Base-by-base conservation (phyloP, 2,888 invertebrate genomes). In the Sphecodes monilicornis region DNA sequence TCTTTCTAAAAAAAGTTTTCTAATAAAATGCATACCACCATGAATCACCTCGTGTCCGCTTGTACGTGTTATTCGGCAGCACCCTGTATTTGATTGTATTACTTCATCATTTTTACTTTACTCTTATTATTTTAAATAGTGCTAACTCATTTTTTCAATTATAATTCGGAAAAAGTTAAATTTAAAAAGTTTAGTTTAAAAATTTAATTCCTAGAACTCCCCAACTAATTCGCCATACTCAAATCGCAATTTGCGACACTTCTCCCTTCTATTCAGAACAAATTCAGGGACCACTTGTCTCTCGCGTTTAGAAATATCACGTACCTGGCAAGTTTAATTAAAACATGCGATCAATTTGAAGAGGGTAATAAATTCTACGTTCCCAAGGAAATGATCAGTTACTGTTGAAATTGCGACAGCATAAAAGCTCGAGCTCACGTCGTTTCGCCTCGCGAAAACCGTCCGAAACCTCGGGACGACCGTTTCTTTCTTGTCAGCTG, bases 291-390 rank as follows among this genome's bases (percentile, higher is more conserved):
- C 50, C 50, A 10, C 22, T 50, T 50, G 50, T 10, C 50, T 50
- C 66, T 26, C 11, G 26, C 3, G 13, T 57, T 5, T 16, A 16
- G 60, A 60, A 64, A 43, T 64, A 60, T 64, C 32, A 64, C 18
- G 41, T 22, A 5, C 29, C 6, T 41, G 11, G 29, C 13, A 16
- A n/a, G 43, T 43, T 57, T 70, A 77, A 77, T 77, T 57, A 77
- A 77, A 70, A 57, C 70, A 57, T 77, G 29, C 69, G 69, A 11
- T 36, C 16, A 29, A 64, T 74, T 60, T 41, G 18, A 60, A 36
- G 46, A 41, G 18, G 36, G 22, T 26, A 69, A 32, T 57, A 50
- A 76, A 69, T 69, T 69, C 36, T 26, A 29, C 22, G 32, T 18
- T 13, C 50, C n/a, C 39, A 4, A 3, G 60, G 22, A 29, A 22